Base-by-base conservation (phyloP, 2,113 vertebrate species). In the Artemisiospiza belli region DNA sequence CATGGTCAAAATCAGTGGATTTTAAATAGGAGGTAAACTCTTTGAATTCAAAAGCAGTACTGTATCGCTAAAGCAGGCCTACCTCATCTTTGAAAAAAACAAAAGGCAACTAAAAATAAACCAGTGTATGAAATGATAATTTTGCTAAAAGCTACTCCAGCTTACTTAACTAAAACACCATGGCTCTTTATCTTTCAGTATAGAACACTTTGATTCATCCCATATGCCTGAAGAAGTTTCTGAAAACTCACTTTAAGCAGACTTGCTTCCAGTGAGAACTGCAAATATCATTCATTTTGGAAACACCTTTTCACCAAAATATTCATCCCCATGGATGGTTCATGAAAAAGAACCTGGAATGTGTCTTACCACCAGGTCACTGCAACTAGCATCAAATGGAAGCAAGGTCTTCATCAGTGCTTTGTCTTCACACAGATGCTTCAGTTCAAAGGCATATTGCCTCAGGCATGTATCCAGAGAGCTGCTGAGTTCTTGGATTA, bases 381-480 rank as follows among this genome's bases (percentile, higher is more conserved):
- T 97, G 92, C 97, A 98, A 74, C 97, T 96, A 25, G 97, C 97
- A 78, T 97, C 95, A 78, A 96, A 88, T 3, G 98, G 98, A 73
- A 99, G 95, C 46, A 99, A 96, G 47, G 19, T 97, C 73, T 91
- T 98, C 96, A 98, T 98, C 66, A 99, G 94, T 7, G 98, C 95
- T 54, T 96, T 86, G 90, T 99, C 97, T 80, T 98, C 98, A 94
- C 95, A 97, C 73, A 99, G 97, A 69, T 97, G 89, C 96, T 98
- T 98, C 94, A 99, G 95, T 96, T 99, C 99, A 87, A 99, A 98
- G 21, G 98, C 98, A 80, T 98, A 98, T 61, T 99, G 99, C 72
- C 99, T 98, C 96, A 99, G 95, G 41, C 98, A 97, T 0, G 99
- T 99, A 95, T 99, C 98, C 97, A 99, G 96, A 43, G 98, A 99